Base-by-base conservation (phyloP, 2,888 invertebrate species). In the Macropis europaea region DNA sequence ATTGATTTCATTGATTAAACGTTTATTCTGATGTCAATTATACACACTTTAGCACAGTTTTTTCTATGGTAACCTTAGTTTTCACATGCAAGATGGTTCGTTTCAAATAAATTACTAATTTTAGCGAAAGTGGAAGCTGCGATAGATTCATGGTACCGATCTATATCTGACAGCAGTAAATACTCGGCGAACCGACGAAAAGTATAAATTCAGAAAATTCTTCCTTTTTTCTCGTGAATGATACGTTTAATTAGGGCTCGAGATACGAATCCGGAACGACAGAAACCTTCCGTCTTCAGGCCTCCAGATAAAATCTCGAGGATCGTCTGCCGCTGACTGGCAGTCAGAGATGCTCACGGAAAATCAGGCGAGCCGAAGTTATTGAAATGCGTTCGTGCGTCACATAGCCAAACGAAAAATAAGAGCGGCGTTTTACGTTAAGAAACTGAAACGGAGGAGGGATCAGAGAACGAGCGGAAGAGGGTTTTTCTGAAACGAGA, bases 391-490 rank as follows among this genome's bases (percentile, higher is more conserved):
- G 15, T 13, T 4, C 26, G 13, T 2, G 7, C 9, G 53, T 32
- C 40, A 28, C 5, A 17, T 26, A 38, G 22, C 26, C 28, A 17
- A 26, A 53, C n/a, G 40, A 40, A 7, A 19, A 32, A 56, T 30
- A 38, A 63, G 53, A 42, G 22, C 19, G 7, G 7, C 15, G 13
- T 28, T 15, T n/a, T 36, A 45, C 17, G 11, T 13, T 26, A 47
- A 45, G 30, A 26, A 42, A 61, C 24, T 36, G 13, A 22, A 24
- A 2, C 7, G 15, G 32, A 11, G 22, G 22, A 32, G 5, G n/a
- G 19, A 15, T 40, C 19, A 2, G 30, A 34, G n/a, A 47, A 40
- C 34, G 53, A 54, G 42, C 22, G 53, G 43, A 63, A 57, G 30
- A 32, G 42, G 36, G 24, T 30, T 38, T 13, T 28, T 69, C 50